phyloP scores from a whole-genome alignment of 2,797 vertebrate genomes.

The Yasuhikotakia modesta region DNA sequence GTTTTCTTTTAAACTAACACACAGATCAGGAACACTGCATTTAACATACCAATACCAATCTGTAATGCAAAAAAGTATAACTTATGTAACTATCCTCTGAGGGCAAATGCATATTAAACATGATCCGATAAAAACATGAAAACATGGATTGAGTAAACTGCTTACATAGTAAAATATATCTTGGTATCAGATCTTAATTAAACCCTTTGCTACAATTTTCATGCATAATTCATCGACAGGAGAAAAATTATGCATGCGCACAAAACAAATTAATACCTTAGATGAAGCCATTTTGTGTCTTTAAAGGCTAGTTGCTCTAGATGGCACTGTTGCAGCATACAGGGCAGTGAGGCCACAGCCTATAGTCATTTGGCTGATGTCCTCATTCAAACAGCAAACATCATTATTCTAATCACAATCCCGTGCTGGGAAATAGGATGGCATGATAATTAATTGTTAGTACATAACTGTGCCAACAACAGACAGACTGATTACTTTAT shows the following conservation, averaged over 20 bases:
- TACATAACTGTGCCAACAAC: constrained; percentile 63
- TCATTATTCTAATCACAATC: constrained; percentile 51
- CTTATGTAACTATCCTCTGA: neutral
- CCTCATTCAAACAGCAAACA: too few species aligned
- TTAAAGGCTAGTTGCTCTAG: constrained; percentile 64
- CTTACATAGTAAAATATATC: constrained; percentile 31
- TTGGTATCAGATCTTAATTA: constrained; percentile 52
- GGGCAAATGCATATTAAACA: constrained; percentile 33
- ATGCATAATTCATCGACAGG: constrained; percentile 45
- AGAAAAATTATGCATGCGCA: neutral
- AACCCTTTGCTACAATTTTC: constrained; percentile 29
- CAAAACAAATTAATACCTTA: neutral
- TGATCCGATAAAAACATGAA: constrained; percentile 42
- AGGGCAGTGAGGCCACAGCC: constrained; percentile 4
- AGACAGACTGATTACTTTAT: constrained; percentile 62
- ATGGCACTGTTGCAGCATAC: constrained; percentile 74
- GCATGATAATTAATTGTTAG: constrained; percentile 72
- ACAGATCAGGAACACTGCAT: neutral
- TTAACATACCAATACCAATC: neutral
- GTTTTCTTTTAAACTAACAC: neutral
- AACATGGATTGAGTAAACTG: constrained; percentile 42
- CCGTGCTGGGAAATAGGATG: constrained; percentile 60
- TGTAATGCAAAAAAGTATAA: neutral
- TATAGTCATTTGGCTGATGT: constrained; percentile 12
- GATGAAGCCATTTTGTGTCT: constrained; percentile 45